Evolutionary conservation across 2,888 invertebrate genomes (phyloP), one percentile per base, ranked within the genome.

Genomic region (Coenonympha arcania): DNA sequence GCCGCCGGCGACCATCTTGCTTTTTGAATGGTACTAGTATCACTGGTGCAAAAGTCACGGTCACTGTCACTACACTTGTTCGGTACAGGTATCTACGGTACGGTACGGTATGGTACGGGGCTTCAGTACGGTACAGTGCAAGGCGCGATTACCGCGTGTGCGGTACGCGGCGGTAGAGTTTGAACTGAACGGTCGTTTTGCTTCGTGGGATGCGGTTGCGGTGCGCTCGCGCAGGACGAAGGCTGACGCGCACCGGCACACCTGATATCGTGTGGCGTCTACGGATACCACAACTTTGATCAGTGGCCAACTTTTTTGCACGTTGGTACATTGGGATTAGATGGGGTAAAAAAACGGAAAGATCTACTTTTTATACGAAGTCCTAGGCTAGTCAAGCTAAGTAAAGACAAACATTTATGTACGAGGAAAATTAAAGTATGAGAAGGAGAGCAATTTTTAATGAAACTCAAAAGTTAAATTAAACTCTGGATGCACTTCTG

Each of bases 1-100:
- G 61, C 87, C 87, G 70, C 87, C 87, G 68, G 87, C 87, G 57
- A 87, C 87, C 87, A 87, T 87, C 64, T 66, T 85, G 79, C 48
- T 61, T 57, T 60, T 58, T 69, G 69, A 64, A 53, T 59, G 8
- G 22, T 24, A 24, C 22, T 39, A 48, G 64, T 71, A 68, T 74
- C 81, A 81, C 79, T 69, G 71, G 70, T 60, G 58, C 62, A 69
- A 71, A 69, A 60, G 75, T 73, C 76, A 78, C 75, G 71, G 58
- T 54, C 56, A 58, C 58, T 53, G 50, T 52, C 57, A 54, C 58
- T 45, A 53, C 54, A 47, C 53, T 51, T 49, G 43, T 50, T 46
- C 42, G 41, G 18, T 53, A 48, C 44, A n/a, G n/a, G n/a, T n/a
- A n/a, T n/a, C n/a, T n/a, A n/a, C n/a, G 48, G 36, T 50, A 48